Evolutionary conservation across 2,888 invertebrate genomes (phyloP).

Genomic region (Nephrotoma flavescens): DNA sequence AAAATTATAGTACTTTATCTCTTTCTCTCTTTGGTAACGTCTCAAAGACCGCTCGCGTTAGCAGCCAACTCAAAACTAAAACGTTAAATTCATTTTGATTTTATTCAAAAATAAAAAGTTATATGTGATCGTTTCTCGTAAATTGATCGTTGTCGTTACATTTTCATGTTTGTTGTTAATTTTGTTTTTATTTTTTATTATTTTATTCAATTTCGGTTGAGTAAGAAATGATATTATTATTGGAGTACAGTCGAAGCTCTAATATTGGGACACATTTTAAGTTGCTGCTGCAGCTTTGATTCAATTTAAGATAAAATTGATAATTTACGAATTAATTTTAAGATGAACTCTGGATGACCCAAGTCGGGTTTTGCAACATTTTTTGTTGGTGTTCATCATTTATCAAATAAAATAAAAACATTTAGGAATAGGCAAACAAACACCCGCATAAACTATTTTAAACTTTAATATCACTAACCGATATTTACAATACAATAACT

Average conservation of each 20-base stretch:
- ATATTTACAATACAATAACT: background rate
- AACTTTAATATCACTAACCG: background rate
- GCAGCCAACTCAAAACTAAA: slow-evolving; percentile 35
- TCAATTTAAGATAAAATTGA: background rate
- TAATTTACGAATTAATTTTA: background rate
- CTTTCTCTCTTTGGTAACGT: slow-evolving; percentile 19
- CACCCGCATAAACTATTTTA: background rate
- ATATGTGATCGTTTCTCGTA: background rate
- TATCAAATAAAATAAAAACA: too few species aligned
- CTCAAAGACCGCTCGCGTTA: slow-evolving; percentile 35
- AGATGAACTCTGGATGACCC: background rate
- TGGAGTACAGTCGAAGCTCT: background rate
- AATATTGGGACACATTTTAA: background rate
- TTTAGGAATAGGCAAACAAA: too few species aligned
- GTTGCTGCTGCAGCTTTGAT: background rate
- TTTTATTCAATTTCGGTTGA: background rate
- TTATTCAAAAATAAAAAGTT: background rate
- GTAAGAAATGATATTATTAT: background rate
- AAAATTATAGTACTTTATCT: slow-evolving; percentile 4
- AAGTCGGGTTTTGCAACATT: too few species aligned
- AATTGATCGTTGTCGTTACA: background rate
- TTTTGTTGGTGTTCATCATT: too few species aligned
- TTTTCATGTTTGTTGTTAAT: background rate
- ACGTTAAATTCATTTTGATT: slow-evolving; percentile 1
- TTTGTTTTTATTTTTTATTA: background rate